phyloP scores from a whole-genome alignment of 2,888 invertebrate genomes.

The Rhyacophila evoluta region DNA sequence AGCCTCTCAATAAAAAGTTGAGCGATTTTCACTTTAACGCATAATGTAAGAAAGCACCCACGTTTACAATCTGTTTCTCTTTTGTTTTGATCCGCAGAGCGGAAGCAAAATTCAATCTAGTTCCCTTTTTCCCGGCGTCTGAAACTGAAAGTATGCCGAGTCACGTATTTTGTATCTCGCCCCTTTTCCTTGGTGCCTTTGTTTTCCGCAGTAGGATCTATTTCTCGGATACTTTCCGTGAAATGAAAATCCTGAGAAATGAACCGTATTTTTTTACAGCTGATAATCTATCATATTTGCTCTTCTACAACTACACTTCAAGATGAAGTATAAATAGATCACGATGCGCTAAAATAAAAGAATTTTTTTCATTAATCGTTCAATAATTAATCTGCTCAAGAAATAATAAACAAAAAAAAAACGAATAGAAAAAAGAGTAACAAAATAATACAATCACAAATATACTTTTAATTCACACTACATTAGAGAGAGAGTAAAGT shows the following conservation, averaged over 20 bases:
- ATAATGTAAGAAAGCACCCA: background rate
- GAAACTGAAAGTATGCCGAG: background rate
- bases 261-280: background rate
- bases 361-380: too few relatives aligned
- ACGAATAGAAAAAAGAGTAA: too few relatives aligned
- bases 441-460: too few relatives aligned
- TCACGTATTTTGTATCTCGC: conserved; percentile 6
- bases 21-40: background rate
- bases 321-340: too few relatives aligned
- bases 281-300: background rate
- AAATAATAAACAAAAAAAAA: too few relatives aligned
- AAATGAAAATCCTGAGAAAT: background rate
- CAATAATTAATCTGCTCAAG: too few relatives aligned
- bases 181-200: background rate
- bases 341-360: too few relatives aligned
- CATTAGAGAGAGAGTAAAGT: too few relatives aligned
- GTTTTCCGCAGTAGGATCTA: background rate
- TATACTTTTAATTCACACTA: too few relatives aligned
- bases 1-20: background rate
- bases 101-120: conserved; percentile 12
- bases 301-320: too few relatives aligned
- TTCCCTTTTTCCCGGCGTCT: background rate
- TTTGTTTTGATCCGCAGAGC: conserved; percentile 13
- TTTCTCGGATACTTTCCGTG: background rate
- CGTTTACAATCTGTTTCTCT: background rate